Base-by-base conservation (phyloP, 2,113 vertebrate species). In the Macquaria australasica region DNA sequence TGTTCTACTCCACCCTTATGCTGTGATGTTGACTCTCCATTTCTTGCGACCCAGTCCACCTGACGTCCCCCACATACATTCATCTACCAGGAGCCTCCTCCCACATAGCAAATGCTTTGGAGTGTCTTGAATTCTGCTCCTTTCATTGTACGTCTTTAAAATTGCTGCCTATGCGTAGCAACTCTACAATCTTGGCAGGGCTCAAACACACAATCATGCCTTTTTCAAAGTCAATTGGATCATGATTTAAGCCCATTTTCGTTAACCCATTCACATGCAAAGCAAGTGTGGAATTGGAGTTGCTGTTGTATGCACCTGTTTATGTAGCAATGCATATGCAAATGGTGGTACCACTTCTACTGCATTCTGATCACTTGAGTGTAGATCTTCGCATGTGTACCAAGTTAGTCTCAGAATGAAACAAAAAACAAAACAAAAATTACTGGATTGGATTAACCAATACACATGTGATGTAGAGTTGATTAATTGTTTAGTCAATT, bases 181-280 rank as follows among this genome's bases (percentile, higher is more conserved):
- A 56, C 20, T 31, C 48, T 8, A 45, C 45, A 43, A 20, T 73
- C 56, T 60, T 77, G 62, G 78, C 76, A 43, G 8, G 5, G 37
- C 71, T 85, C 58, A 45, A 63, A 58, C 73, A 64, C 59, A 73
- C 70, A 85, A 79, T 87, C 43, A 69, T 53, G 58, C 43, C 41
- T n/a, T 62, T 87, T 68, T 64, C 48, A 66, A 59, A 67, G 59
- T 77, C 64, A 56, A 9, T 51, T 58, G 56, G 71, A 56, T 66
- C 53, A 41, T 82, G 76, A 85, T 72, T 68, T 53, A 84, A 71
- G 43, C 50, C 37, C 48, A 58, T 85, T 81, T 77, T 77, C 69
- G 51, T 85, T 28, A 71, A 77, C 37, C 77, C 62, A 89, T 91
- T 91, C 69, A 85, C 59, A 89, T 89, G 81, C 81, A 80, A 87